Base-by-base conservation (phyloP, 2,797 vertebrate genomes). In the Clarias fuscus region DNA sequence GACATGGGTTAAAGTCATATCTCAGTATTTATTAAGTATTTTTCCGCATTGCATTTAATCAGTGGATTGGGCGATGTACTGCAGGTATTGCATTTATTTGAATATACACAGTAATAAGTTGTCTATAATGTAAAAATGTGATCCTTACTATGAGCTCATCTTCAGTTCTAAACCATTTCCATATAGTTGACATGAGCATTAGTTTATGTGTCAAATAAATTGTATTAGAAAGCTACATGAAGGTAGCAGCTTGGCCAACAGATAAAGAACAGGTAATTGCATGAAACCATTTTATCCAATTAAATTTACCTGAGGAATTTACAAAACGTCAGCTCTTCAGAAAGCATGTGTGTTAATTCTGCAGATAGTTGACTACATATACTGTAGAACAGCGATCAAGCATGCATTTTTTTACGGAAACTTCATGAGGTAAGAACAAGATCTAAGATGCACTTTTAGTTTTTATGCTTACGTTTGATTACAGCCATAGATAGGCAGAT, bases 391-490 rank as follows among this genome's bases (percentile, higher is more conserved):
- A 7, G 40, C 24, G 71, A 24, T 75, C 1, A 8, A 27, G 17
- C 1, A 27, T 14, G 24, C 5, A 18, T 75, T 40, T 73, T 59
- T 78, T 78, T 13, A 30, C 53, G 3, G n/a, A 58, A 58, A 58
- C 15, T 7, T 24, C 30, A 22, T 14, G 18, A 59, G 18, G 30
- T 59, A 1, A 56, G n/a, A 17, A 56, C 33, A 30, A 59, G 7
- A 33, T 77, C 4, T 13, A 18, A 8, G 64, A 84, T 85, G 24
- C 37, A 53, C 24, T 76, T 59, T 90, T 85, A 11, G 68, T 87
- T 84, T 87, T 86, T 59, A 53, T 20, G n/a, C 85, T 85, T 71
- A 77, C 84, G 84, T 83, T 83, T 6, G 43, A 85, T 89, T 82
- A 82, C 59, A 81, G 37, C 24, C 40, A 53, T n/a, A 72, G 85